These are phyloP conservation scores for Brachyopa scutellaris DNA, from an alignment of 2,888 invertebrate genomes.

Conservation along the genomic window DNA sequence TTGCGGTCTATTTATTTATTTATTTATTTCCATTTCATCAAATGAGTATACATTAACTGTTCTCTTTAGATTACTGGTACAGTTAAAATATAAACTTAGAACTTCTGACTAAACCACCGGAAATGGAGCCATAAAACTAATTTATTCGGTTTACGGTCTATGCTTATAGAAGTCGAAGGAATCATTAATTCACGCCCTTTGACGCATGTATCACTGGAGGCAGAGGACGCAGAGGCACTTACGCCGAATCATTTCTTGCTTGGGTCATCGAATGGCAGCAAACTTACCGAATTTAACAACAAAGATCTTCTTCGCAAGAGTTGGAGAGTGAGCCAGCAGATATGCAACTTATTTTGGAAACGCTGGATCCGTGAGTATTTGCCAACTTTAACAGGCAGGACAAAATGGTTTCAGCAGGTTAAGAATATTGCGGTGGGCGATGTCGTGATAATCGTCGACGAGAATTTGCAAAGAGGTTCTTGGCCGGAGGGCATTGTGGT, in stretches of 20 bases:
- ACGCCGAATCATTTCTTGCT: no score
- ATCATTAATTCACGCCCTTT: no score
- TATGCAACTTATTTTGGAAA: not conserved
- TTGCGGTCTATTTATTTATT: no score
- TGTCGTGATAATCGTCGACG: constrained; percentile 51
- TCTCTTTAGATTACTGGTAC: no score
- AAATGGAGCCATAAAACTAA: no score
- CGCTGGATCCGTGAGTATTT: not conserved
- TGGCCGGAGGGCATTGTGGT: constrained; percentile 57
- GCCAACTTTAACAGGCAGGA: constrained; percentile 16
- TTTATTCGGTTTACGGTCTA: no score
- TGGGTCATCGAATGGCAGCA: not conserved
- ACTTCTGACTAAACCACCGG: no score
- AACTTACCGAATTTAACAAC: not conserved
- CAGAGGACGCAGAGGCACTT: no score
- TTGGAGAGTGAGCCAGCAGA: not conserved
- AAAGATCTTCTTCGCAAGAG: not conserved
- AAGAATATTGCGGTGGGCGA: constrained; percentile 31
- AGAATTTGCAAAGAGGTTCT: constrained; percentile 34
- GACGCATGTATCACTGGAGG: no score
- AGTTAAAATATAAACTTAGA: no score
- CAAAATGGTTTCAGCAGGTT: constrained; percentile 48
- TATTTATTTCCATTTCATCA: no score
- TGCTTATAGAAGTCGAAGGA: constrained; percentile 12
- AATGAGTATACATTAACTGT: no score